These are phyloP conservation scores for Plectrocnemia conspersa DNA, from an alignment of 1,140 invertebrate species.

Conservation along the genomic window DNA sequence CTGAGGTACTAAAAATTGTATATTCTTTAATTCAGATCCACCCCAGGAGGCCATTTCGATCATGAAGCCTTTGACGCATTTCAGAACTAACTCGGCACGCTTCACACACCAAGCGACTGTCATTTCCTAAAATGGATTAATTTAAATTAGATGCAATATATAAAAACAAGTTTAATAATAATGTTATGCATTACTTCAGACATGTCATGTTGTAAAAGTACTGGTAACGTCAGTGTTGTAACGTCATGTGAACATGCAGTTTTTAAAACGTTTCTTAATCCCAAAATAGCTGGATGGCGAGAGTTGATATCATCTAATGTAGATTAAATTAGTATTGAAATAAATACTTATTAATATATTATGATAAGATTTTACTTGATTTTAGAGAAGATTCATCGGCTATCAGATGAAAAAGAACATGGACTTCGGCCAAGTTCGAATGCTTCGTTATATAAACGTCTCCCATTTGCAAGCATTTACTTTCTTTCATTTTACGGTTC, in stretches of 20 bases:
- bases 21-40: constrained; percentile 82
- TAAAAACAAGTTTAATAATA: not conserved
- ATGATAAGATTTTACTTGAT: constrained; percentile 44
- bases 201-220: constrained; percentile 89
- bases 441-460: constrained; percentile 94
- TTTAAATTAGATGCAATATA: not conserved
- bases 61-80: constrained; percentile 99
- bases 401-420: constrained; percentile 93
- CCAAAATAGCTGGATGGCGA: constrained; percentile 91
- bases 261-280: constrained; percentile 91
- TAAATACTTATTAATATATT: constrained; percentile 17
- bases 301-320: constrained; percentile 85
- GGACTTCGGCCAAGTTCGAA: constrained; percentile 91
- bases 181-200: constrained; percentile 64
- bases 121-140: constrained; percentile 69
- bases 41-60: constrained; percentile 95
- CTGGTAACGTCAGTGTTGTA: constrained; percentile 87
- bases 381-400: constrained; percentile 67
- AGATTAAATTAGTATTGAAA: constrained; percentile 5
- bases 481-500: constrained; percentile 33
- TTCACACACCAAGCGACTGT: constrained; percentile 94
- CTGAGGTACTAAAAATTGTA: constrained; percentile 57
- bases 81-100: constrained; percentile 93
- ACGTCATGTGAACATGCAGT: constrained; percentile 90
- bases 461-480: constrained; percentile 65